These are phyloP conservation scores for Achatina immaculata DNA, from an alignment of 1,140 invertebrate genomes.

Conservation along the genomic window DNA sequence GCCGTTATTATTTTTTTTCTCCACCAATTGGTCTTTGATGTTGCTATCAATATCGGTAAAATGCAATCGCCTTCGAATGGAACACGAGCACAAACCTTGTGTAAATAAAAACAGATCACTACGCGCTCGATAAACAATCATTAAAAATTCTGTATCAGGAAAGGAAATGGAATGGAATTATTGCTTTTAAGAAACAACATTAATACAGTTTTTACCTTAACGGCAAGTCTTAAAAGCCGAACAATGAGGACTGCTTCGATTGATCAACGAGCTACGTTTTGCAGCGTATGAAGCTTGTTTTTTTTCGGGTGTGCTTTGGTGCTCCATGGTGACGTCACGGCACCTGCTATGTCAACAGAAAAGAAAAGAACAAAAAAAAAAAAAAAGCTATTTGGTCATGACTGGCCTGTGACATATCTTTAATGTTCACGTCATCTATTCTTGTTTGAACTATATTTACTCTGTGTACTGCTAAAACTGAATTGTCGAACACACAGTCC, in stretches of 20 bases:
- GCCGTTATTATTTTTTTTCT: neutral
- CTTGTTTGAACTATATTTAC: too few relatives aligned
- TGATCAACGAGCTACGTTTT: neutral
- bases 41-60: slow-evolving; percentile 13
- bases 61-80: slow-evolving; percentile 49
- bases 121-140: slow-evolving; percentile 46
- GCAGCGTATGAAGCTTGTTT: slow-evolving; percentile 48
- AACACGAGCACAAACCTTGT: slow-evolving; percentile 53
- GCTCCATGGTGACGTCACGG: slow-evolving; percentile 59
- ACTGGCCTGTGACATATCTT: too few relatives aligned
- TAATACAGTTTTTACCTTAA: neutral
- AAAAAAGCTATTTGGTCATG: neutral
- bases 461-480: too few relatives aligned
- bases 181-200: neutral
- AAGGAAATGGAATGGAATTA: too few relatives aligned
- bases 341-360: slow-evolving; percentile 66
- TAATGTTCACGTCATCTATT: too few relatives aligned
- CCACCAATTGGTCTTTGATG: neutral
- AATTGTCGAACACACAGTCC: too few relatives aligned
- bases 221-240: neutral
- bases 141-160: slow-evolving; percentile 3
- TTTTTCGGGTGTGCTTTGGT: slow-evolving; percentile 48
- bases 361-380: slow-evolving; percentile 60
- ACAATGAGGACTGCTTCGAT: neutral
- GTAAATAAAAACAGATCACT: slow-evolving; percentile 65